phyloP scores from a whole-genome alignment of 64 coral and sea anemone genomes.

The Montipora efflorescens region DNA sequence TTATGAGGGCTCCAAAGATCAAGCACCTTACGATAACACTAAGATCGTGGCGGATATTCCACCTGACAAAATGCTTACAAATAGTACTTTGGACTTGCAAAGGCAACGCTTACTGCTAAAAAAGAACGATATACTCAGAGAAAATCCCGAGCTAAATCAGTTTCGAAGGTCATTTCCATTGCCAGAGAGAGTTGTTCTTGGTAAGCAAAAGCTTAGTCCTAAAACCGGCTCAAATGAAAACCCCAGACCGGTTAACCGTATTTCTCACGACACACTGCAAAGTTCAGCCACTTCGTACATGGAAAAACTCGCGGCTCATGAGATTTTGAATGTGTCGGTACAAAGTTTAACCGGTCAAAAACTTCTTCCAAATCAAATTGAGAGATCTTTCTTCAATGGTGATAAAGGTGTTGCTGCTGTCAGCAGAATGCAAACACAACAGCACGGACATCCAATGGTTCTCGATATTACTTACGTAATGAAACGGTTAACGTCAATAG shows the following conservation, averaged over 20 bases:
- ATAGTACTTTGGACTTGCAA: not conserved
- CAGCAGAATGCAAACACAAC: too few species aligned
- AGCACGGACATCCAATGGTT: too few species aligned
- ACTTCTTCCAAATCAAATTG: not conserved
- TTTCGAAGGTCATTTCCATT: too few species aligned
- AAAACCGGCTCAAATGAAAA: not conserved
- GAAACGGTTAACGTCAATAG: not conserved
- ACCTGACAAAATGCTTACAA: not conserved
- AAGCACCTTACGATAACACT: not conserved
- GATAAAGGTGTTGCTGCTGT: not conserved
- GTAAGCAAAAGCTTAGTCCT: not conserved
- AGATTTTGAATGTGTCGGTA: not conserved
- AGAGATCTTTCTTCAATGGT: not conserved
- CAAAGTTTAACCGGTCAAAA: not conserved
- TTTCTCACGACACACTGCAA: not conserved
- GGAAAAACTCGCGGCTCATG: not conserved
- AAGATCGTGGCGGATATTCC: not conserved
- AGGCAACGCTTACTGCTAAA: not conserved
- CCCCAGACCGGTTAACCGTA: not conserved
- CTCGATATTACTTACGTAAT: too few species aligned
- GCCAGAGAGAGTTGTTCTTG: not conserved
- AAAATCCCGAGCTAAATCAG: not conserved
- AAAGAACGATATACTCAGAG: not conserved
- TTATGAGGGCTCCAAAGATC: not conserved
- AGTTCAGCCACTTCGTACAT: not conserved